Percentiles rank a stretch among this genome's conserved stretches.
phyloP scores from a whole-genome alignment of 2,888 invertebrate species.

The Hecatera dysodea region DNA sequence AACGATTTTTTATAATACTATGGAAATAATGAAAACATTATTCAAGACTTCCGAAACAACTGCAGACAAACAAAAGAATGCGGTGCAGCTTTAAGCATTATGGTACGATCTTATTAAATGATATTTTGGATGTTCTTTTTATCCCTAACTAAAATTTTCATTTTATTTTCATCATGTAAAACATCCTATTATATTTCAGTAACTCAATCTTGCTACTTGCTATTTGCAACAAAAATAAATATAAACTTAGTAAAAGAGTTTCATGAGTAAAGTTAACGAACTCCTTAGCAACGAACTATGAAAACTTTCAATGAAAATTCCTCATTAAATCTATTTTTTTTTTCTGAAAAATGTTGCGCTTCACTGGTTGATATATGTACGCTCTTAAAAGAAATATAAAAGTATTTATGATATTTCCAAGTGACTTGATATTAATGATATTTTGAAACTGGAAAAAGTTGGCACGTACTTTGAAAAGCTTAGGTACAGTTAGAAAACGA shows the following conservation, averaged over 20 bases:
- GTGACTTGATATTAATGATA: conserved; percentile 29
- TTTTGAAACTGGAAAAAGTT: conserved; percentile 22
- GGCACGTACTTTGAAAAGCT: conserved; percentile 1
- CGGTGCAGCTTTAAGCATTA: not conserved
- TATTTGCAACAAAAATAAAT: not conserved
- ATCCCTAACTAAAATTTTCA: not conserved
- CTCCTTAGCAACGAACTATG: conserved; percentile 3
- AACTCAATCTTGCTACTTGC: conserved; percentile 17
- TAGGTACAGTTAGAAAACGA: not conserved
- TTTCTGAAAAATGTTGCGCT: conserved; percentile 2
- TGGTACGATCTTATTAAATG: not conserved
- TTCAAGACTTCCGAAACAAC: conserved; percentile 14
- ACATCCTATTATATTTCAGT: not conserved
- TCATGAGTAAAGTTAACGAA: conserved; percentile 38
- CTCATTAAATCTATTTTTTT: not conserved
- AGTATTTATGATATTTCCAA: conserved; percentile 25
- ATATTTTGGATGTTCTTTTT: no score
- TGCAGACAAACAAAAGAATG: conserved; percentile 11
- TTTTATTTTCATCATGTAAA: conserved; percentile 3
- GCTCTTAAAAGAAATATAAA: conserved; percentile 19
- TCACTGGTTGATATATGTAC: not conserved
- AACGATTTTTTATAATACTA: not conserved
- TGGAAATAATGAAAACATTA: conserved; percentile 4
- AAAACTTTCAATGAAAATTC: conserved; percentile 10
- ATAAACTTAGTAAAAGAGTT: conserved; percentile 20